phyloP scores from a whole-genome alignment of 2,888 invertebrate genomes.

The Lamproptera curius region DNA sequence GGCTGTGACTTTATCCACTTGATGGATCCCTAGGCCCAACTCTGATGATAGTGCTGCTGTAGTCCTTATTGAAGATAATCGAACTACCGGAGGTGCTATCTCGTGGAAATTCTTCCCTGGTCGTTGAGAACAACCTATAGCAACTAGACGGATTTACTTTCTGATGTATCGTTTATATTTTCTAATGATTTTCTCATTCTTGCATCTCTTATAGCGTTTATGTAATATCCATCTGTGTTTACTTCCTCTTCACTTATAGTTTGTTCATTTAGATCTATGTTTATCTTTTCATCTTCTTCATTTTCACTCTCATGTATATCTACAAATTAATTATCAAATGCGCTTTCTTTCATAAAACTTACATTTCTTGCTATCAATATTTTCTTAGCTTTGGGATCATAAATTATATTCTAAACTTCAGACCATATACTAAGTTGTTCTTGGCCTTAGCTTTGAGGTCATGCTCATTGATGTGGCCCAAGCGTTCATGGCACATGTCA shows the following conservation, averaged over 20 bases:
- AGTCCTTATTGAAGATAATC: constrained; percentile 23
- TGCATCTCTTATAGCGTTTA: too few species aligned
- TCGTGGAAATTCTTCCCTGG: constrained; percentile 23
- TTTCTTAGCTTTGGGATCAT: too few species aligned
- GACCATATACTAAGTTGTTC: constrained; percentile 15
- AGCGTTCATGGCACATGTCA: constrained; percentile 17
- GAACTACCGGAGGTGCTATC: constrained; percentile 17
- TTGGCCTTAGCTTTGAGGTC: not conserved
- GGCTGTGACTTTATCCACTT: constrained; percentile 25
- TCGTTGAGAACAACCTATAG: too few species aligned
- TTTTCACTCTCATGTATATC: not conserved
- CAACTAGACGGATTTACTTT: constrained; percentile 19
- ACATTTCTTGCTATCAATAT: constrained; percentile 10
- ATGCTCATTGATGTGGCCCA: constrained; percentile 12
- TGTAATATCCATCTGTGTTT: too few species aligned
- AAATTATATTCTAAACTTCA: too few species aligned
- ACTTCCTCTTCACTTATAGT: too few species aligned
- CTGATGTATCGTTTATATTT: too few species aligned
- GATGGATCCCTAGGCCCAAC: constrained; percentile 18
- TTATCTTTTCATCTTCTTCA: not conserved
- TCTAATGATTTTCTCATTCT: too few species aligned
- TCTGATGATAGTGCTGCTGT: constrained; percentile 22
- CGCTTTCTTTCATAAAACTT: not conserved
- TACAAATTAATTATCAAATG: not conserved
- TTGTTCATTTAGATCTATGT: too few species aligned